Evolutionary conservation across 1,140 invertebrate species (phyloP), one percentile per base, ranked within the genome.

Genomic region (Mizuhopecten yessoensis): DNA sequence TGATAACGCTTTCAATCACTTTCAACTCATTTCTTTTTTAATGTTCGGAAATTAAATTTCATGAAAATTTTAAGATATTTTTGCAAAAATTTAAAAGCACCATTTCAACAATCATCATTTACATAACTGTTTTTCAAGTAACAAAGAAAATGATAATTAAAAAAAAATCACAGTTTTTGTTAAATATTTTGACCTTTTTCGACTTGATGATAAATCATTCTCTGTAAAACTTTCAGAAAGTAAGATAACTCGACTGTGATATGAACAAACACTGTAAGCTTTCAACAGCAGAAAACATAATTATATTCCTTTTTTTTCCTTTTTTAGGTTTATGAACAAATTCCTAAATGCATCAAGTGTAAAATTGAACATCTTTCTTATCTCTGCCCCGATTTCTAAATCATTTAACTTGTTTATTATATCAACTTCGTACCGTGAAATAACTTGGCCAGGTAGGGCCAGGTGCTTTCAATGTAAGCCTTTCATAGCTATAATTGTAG

Each of bases 291-390:
- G 29, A 29, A 75, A 75, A 75, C 17, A 29, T 29, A 29, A 75
- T 75, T 75, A 75, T 75, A 75, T 75, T 17, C 17, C 0, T 29
- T 75, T 75, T 29, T 75, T 75, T n/a, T n/a, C 57, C 17, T 75
- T 75, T 75, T 75, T 75, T 29, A 29, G 57, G n/a, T 75, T 75
- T 75, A 5, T 75, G 23, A 75, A 75, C 57, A 75, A 29, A 75
- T 75, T 29, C n/a, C 57, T 9, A 29, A 29, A 75, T 75, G 57
- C 57, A 75, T n/a, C 23, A 9, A 75, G 57, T 75, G 57, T 75
- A 75, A 75, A 75, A 75, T 75, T n/a, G n/a, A 75, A n/a, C 23
- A 29, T 75, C 23, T 75, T 75, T 75, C 57, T 75, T 75, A 75
- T 75, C 57, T 75, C 57, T n/a, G n/a, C n/a, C 29, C 57, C 23